phyloP scores from a whole-genome alignment of 2,888 invertebrate genomes.

The Ormyrus labotus region DNA sequence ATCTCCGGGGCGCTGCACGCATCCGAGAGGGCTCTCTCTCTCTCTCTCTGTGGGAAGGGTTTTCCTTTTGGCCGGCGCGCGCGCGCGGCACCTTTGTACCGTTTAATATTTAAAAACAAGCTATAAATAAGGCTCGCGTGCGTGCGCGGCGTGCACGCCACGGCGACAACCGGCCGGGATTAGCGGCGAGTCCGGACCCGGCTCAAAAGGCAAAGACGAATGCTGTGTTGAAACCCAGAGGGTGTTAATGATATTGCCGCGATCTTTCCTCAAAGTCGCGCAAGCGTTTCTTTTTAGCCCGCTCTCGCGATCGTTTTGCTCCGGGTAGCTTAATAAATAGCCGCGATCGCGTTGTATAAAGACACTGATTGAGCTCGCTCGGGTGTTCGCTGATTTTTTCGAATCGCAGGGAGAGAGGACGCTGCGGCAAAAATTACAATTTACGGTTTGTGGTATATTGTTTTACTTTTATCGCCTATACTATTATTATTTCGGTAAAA shows the following conservation, averaged over 20 bases:
- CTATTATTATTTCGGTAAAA: too few relatives aligned
- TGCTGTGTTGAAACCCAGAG: slow-evolving; percentile 73
- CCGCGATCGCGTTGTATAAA: too few relatives aligned
- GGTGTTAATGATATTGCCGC: slow-evolving; percentile 70
- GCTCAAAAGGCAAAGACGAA: slow-evolving; percentile 69
- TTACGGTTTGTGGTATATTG: too few relatives aligned
- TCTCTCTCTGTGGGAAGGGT: neutral
- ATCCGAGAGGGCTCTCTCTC: too few relatives aligned
- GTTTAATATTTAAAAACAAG: slow-evolving; percentile 76
- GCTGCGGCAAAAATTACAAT: too few relatives aligned
- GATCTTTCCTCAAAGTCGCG: slow-evolving; percentile 12
- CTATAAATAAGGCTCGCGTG: slow-evolving; percentile 70
- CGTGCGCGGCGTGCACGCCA: neutral
- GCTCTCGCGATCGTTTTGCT: too few relatives aligned
- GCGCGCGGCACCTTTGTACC: slow-evolving; percentile 73
- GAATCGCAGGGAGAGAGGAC: too few relatives aligned
- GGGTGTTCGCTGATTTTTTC: too few relatives aligned
- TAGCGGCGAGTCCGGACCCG: slow-evolving; percentile 58
- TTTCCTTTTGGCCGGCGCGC: slow-evolving; percentile 7
- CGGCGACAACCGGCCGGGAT: slow-evolving; percentile 63
- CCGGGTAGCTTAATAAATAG: too few relatives aligned
- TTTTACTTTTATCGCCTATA: too few relatives aligned
- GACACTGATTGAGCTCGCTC: too few relatives aligned
- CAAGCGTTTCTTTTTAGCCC: neutral
- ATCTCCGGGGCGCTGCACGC: slow-evolving; percentile 19